Percentiles rank a stretch among this genome's conserved stretches.
Conservation (phyloP, 2,113 vertebrate genomes). For the Mus spicilegus region DNA sequence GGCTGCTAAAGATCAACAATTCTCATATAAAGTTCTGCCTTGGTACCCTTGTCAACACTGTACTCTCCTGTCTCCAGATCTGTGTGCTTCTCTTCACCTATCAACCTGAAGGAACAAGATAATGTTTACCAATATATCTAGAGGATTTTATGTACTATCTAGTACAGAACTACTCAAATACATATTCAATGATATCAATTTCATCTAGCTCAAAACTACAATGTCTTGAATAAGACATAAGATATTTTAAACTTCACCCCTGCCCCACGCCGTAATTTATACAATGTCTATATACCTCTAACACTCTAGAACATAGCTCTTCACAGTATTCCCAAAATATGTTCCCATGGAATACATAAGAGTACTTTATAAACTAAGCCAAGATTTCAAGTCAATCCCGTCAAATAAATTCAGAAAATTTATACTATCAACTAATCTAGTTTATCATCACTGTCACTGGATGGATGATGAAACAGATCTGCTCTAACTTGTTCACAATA, state of each 20-base stretch:
- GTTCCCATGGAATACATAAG: not conserved
- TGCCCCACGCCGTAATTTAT: not conserved
- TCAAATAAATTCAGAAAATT: slow-evolving; percentile 24
- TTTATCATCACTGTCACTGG: not conserved
- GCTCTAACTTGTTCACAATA: not conserved
- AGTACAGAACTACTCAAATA: slow-evolving; percentile 30
- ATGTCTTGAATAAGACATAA: slow-evolving; percentile 50
- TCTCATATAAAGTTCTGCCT: slow-evolving; percentile 44
- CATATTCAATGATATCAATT: not conserved
- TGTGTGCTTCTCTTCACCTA: slow-evolving; percentile 21
- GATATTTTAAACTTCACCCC: slow-evolving; percentile 21
- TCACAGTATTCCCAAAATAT: not conserved
- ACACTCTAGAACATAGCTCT: slow-evolving; percentile 30
- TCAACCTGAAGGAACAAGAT: slow-evolving; percentile 30
- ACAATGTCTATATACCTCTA: not conserved
- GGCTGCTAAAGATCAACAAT: slow-evolving; percentile 27
- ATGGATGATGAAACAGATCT: slow-evolving; percentile 19
- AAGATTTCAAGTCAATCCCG: not conserved
- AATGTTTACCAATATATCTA: not conserved
- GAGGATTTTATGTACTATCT: slow-evolving; percentile 29
- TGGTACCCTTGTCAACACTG: not conserved
- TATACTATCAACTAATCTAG: slow-evolving; percentile 26
- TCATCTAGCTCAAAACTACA: slow-evolving; percentile 23
- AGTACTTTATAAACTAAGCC: slow-evolving; percentile 4
- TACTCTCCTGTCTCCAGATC: not conserved